Conservation (phyloP, 1,140 invertebrate genomes). For the Pomacea maculata region DNA sequence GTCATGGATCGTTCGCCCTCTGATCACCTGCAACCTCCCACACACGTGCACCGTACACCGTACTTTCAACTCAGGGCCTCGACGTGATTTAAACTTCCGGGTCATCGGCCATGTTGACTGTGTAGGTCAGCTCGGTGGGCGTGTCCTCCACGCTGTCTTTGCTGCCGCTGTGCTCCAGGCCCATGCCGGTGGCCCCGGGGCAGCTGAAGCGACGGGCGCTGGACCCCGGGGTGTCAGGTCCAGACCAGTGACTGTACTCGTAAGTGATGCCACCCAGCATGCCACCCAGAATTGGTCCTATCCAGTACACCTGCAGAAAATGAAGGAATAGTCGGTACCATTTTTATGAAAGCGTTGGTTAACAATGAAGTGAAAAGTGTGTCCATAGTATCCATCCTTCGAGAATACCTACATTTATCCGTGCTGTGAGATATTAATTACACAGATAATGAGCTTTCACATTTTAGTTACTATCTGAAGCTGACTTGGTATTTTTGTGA, state of each 20-base stretch:
- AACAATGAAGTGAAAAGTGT: too few species aligned
- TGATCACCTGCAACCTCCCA: neutral
- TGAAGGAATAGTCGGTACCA: too few species aligned
- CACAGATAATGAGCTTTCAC: too few species aligned
- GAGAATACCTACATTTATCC: too few species aligned
- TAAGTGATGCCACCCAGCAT: slow-evolving; percentile 56
- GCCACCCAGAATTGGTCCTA: slow-evolving; percentile 61
- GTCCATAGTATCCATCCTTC: too few species aligned
- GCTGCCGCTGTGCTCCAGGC: slow-evolving; percentile 10
- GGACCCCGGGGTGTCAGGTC: slow-evolving; percentile 18
- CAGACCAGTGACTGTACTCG: slow-evolving; percentile 43
- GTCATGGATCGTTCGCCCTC: neutral
- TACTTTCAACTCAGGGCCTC: neutral
- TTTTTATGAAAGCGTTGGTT: too few species aligned
- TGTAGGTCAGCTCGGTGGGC: slow-evolving; percentile 30
- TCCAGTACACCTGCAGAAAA: slow-evolving; percentile 61
- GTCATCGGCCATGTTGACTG: slow-evolving; percentile 18
- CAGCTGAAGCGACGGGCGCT: slow-evolving; percentile 25
- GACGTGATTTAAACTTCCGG: slow-evolving; percentile 22
- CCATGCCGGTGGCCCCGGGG: neutral
- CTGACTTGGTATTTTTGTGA: too few species aligned
- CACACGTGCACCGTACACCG: neutral
- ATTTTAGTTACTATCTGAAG: too few species aligned
- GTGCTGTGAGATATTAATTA: too few species aligned
- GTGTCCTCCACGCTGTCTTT: slow-evolving; percentile 31